phyloP scores from a whole-genome alignment of 2,113 vertebrate species.

The Cyanoliseus patagonus region DNA sequence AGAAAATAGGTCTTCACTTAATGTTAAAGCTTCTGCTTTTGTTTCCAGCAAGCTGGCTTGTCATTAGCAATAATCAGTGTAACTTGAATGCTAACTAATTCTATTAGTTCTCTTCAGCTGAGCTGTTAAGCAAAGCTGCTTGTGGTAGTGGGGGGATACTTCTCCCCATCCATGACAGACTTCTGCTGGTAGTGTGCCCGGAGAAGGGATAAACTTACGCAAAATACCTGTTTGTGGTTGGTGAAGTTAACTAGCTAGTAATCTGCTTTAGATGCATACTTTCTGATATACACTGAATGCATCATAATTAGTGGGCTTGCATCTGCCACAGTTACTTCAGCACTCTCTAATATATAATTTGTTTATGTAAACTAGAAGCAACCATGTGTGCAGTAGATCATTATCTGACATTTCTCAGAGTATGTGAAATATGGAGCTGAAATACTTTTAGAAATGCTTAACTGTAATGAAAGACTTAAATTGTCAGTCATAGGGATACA shows the following conservation, averaged over 20 bases:
- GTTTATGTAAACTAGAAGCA: constrained; percentile 55
- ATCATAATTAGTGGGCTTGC: constrained; percentile 58
- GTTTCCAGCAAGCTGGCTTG: background rate
- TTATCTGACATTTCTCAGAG: constrained; percentile 28
- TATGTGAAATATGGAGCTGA: constrained; percentile 30
- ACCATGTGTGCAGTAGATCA: constrained; percentile 17
- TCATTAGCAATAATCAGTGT: constrained; percentile 34
- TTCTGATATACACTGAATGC: background rate
- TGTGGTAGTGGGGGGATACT: background rate
- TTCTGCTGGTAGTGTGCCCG: background rate
- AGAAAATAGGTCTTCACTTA: background rate
- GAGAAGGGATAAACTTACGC: background rate
- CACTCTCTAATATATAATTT: constrained; percentile 27
- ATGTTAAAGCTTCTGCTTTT: background rate
- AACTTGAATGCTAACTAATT: constrained; percentile 38
- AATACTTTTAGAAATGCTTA: constrained; percentile 26
- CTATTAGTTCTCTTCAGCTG: constrained; percentile 53
- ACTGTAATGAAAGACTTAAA: constrained; percentile 24
- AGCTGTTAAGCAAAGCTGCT: constrained; percentile 42
- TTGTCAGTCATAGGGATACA: background rate
- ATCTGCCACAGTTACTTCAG: constrained; percentile 34
- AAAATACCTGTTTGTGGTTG: constrained; percentile 46
- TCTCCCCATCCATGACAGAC: background rate
- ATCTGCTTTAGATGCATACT: constrained; percentile 50
- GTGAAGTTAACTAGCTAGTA: constrained; percentile 46